These are phyloP conservation scores for Bombus soroeensis DNA, from an alignment of 1,140 invertebrate species.

Conservation along the genomic window DNA sequence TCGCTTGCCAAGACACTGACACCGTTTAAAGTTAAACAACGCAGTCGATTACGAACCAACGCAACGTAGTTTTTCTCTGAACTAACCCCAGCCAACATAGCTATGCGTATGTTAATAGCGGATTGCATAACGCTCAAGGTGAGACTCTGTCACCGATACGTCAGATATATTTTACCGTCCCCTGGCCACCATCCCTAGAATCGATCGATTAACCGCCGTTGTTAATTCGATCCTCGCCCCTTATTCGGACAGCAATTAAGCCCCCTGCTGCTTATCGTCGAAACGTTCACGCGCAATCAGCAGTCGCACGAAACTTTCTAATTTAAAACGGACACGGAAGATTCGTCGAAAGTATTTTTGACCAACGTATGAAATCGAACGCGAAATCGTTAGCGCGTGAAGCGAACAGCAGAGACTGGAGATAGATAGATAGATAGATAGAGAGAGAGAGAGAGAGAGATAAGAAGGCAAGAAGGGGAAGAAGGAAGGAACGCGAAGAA, in stretches of 20 bases:
- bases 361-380: slow-evolving; percentile 33
- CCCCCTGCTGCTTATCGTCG: no score
- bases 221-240: slow-evolving; percentile 61
- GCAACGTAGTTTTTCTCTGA: slow-evolving; percentile 20
- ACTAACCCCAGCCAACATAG: slow-evolving; percentile 42
- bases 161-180: slow-evolving; percentile 37
- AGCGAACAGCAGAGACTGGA: neutral
- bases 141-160: slow-evolving; percentile 60
- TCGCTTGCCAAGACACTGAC: slow-evolving; percentile 45
- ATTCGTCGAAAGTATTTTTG: slow-evolving; percentile 35
- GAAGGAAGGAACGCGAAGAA: slow-evolving; percentile 23
- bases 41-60: slow-evolving; percentile 27
- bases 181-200: slow-evolving; percentile 32
- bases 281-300: neutral
- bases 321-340: neutral
- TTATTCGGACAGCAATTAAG: neutral
- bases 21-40: slow-evolving; percentile 30
- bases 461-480: neutral
- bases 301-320: no score
- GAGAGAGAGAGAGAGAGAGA: neutral
- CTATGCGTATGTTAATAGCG: slow-evolving; percentile 46
- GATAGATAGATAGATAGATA: neutral
- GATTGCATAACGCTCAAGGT: slow-evolving; percentile 71
- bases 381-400: slow-evolving; percentile 37
- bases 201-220: slow-evolving; percentile 56